Percentiles rank a stretch among this genome's conserved stretches.
Evolutionary conservation across 2,888 invertebrate genomes (phyloP).

Genomic region (Atrina japonica): DNA sequence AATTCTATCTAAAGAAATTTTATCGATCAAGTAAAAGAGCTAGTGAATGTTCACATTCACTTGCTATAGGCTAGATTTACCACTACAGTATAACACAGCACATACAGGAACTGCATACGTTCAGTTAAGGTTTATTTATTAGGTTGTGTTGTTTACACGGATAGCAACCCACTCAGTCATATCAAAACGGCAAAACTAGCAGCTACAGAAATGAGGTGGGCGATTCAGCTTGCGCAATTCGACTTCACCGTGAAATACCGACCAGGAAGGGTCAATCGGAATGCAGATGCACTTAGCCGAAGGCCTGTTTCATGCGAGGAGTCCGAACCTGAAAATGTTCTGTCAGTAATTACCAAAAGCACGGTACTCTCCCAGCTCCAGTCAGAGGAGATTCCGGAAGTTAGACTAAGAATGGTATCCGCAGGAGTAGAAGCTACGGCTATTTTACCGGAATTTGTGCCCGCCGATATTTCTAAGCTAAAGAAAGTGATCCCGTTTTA

Average conservation of each 20-base stretch:
- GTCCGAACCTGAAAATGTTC: background rate
- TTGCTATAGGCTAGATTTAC: too few relatives aligned
- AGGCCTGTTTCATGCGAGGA: conserved; percentile 8
- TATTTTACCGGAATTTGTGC: background rate
- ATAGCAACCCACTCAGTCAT: conserved; percentile 47
- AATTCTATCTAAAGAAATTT: too few relatives aligned
- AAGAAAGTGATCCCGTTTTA: background rate
- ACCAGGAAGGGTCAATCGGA: conserved; percentile 42
- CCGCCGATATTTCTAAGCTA: background rate
- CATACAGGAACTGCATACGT: too few relatives aligned
- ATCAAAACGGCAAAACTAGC: conserved; percentile 50
- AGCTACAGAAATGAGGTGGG: conserved; percentile 55
- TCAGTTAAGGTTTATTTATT: too few relatives aligned
- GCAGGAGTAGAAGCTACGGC: background rate
- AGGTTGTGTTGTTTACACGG: conserved; percentile 39
- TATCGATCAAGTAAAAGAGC: too few relatives aligned
- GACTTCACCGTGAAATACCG: conserved; percentile 46
- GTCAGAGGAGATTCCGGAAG: conserved; percentile 1
- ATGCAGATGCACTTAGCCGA: conserved; percentile 47
- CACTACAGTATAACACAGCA: too few relatives aligned
- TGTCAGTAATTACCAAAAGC: background rate
- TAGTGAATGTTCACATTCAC: too few relatives aligned
- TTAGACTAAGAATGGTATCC: background rate
- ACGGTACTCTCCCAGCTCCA: background rate
- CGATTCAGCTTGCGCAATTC: conserved; percentile 46